Base-by-base conservation (phyloP, 2,113 vertebrate species). In the Leptobrachium ailaonicum region DNA sequence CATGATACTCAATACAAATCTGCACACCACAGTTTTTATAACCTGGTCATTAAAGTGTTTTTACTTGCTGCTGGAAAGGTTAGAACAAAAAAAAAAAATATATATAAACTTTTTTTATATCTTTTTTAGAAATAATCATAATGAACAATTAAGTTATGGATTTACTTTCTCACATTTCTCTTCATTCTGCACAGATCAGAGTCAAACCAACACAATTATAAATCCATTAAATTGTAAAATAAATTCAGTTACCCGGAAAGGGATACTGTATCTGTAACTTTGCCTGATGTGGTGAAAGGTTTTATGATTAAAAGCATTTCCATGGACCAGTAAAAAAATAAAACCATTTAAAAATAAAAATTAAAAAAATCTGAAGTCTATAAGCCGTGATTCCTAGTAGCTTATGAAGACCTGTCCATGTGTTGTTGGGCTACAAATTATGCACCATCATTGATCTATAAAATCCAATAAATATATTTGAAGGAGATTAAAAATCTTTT, bases 401-500 rank as follows among this genome's bases (percentile, higher is more conserved):
- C 54, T 7, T 54, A 10, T 9, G 0, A 2, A 0, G 77, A 77
- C 77, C 71, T 43, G 83, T 70, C 76, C 77, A 82, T 69, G 40
- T 45, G 64, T 64, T 60, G 12, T 47, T 70, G 53, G 64, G 47
- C 62, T 75, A 75, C 5, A 75, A 47, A 78, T 82, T 83, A 75
- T 1, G 83, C 85, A 87, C 85, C 83, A 47, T 88, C 82, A 54
- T 88, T 66, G 80, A 83, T 85, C 73, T 10, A 83, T 88, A 88
- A 89, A 89, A 91, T 83, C 88, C 89, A 92, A 92, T 91, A 91
- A 91, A 90, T 86, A 91, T 86, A 88, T 91, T 87, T 79, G 86
- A 89, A 91, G 82, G 89, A 88, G 86, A 90, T 93, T 92, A 91
- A 93, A 94, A 93, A 92, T 90, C 85, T 89, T 83, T 90, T 89